These are phyloP conservation scores for Mallotus villosus DNA, from an alignment of 2,797 vertebrate genomes.

Conservation along the genomic window DNA sequence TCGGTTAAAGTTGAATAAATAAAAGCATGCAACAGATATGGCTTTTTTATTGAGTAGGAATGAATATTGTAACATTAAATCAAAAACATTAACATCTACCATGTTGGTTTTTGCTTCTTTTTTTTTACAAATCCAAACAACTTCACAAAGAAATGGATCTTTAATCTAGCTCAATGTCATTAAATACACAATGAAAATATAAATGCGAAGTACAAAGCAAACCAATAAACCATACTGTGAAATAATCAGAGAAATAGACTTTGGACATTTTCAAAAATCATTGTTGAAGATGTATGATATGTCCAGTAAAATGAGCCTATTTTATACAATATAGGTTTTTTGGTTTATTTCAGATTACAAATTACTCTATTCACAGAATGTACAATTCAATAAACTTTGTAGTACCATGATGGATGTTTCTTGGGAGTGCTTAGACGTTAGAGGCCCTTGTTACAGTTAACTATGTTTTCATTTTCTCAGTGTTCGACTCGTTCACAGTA, in stretches of 20 bases:
- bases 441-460: slow-evolving; percentile 41
- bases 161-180: slow-evolving; percentile 47
- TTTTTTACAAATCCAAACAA: slow-evolving; percentile 52
- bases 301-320: slow-evolving; percentile 52
- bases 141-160: slow-evolving; percentile 44
- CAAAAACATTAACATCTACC: slow-evolving; percentile 64
- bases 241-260: slow-evolving; percentile 55
- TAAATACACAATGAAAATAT: slow-evolving; percentile 59
- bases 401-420: slow-evolving; percentile 42
- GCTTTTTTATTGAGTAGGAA: slow-evolving; percentile 75
- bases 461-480: slow-evolving; percentile 54
- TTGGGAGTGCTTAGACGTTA: slow-evolving; percentile 40
- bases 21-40: slow-evolving; percentile 67
- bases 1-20: neutral
- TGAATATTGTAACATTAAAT: slow-evolving; percentile 69
- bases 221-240: slow-evolving; percentile 50
- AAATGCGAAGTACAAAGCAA: slow-evolving; percentile 43
- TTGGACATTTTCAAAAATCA: slow-evolving; percentile 40
- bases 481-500: slow-evolving; percentile 74
- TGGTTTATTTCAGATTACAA: slow-evolving; percentile 68
- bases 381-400: slow-evolving; percentile 64
- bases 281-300: slow-evolving; percentile 32
- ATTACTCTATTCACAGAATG: slow-evolving; percentile 72
- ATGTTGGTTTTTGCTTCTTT: slow-evolving; percentile 40
- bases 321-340: slow-evolving; percentile 63